Conservation (phyloP, 2,888 invertebrate species). For the Acanthosepion pharaonis region DNA sequence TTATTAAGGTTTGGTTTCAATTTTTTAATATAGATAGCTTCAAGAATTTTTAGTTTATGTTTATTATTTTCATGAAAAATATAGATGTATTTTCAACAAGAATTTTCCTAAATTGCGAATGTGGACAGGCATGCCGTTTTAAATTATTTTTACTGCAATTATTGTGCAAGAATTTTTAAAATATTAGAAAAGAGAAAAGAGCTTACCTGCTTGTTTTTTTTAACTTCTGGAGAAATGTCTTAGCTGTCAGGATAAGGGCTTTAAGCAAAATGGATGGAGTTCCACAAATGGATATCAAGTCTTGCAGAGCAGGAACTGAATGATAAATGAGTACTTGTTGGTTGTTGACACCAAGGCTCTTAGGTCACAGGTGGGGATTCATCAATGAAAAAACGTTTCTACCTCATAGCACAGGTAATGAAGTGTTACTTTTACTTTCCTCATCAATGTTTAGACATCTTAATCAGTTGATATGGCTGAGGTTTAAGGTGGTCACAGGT, state of each 20-base stretch:
- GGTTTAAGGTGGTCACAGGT: not conserved
- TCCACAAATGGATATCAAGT: not conserved
- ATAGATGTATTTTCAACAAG: too few relatives aligned
- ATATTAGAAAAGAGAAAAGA: not conserved
- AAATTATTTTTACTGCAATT: not conserved
- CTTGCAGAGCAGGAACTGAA: not conserved
- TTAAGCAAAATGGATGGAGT: too few relatives aligned
- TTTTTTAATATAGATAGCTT: too few relatives aligned
- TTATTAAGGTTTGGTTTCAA: too few relatives aligned
- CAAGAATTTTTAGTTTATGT: too few relatives aligned
- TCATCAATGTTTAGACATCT: not conserved
- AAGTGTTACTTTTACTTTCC: not conserved
- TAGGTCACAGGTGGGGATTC: not conserved
- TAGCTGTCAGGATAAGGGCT: not conserved
- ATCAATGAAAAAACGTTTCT: not conserved
- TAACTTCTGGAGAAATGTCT: not conserved
- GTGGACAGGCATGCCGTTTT: too few relatives aligned
- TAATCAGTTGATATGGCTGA: too few relatives aligned
- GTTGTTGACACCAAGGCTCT: not conserved
- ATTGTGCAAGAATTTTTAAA: not conserved
- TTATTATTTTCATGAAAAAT: too few relatives aligned
- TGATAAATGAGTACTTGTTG: not conserved
- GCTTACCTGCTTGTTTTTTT: not conserved
- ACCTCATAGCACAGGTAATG: constrained; percentile 9
- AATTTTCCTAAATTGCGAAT: too few relatives aligned